Evolutionary conservation across 1,140 invertebrate species (phyloP).

Genomic region (Drosophila orosa): DNA sequence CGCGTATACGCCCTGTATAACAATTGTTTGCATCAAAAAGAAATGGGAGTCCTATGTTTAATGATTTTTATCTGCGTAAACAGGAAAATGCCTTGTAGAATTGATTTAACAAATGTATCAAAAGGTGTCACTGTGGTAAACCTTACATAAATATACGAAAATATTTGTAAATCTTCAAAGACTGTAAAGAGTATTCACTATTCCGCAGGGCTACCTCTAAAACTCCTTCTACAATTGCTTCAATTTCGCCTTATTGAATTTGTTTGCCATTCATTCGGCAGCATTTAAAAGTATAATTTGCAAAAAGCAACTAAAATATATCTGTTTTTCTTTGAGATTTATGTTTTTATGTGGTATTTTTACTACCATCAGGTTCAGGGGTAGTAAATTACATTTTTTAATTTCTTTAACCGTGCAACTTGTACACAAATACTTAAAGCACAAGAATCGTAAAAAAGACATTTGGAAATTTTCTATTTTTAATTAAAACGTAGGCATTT

Average conservation of each 20-base stretch:
- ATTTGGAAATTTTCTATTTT: conserved; percentile 36
- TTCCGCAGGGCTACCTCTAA: not conserved
- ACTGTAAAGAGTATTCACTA: conserved; percentile 1
- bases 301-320: conserved; percentile 38
- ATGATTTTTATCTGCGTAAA: not conserved
- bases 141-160: not conserved
- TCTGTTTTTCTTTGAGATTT: conserved; percentile 43
- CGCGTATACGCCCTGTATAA: not conserved
- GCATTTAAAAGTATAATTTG: conserved; percentile 38
- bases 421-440: conserved; percentile 12
- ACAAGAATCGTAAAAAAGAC: conserved; percentile 23
- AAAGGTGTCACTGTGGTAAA: not conserved
- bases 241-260: conserved; percentile 44
- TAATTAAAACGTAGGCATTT: conserved; percentile 15
- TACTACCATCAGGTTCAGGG: conserved; percentile 33
- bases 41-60: too few species aligned
- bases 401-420: conserved; percentile 20
- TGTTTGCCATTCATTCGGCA: conserved; percentile 41
- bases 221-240: conserved; percentile 21
- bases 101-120: not conserved
- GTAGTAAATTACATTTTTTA: conserved; percentile 54
- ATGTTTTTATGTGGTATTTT: conserved; percentile 54
- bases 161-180: not conserved
- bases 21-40: not conserved
- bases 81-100: not conserved